phyloP scores from a whole-genome alignment of 2,888 invertebrate genomes.

The Branchipolynoe longqiensis region DNA sequence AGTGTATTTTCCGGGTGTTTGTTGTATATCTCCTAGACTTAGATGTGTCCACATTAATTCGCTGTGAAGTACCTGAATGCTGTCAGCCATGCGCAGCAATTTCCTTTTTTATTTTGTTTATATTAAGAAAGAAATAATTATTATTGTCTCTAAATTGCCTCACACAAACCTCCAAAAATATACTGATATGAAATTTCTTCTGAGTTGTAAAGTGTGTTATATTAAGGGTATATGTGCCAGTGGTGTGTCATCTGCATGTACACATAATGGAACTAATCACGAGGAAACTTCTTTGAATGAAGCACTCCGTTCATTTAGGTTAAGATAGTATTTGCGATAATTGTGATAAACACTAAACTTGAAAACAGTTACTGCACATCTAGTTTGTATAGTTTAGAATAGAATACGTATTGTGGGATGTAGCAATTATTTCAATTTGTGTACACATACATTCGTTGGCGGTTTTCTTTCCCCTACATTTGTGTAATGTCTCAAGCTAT shows the following conservation, averaged over 20 bases:
- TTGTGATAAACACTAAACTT: slow-evolving; percentile 45
- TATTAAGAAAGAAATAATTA: neutral
- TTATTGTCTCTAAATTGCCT: neutral
- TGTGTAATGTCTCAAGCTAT: slow-evolving; percentile 38
- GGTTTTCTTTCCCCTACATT: neutral
- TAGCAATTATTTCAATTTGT: slow-evolving; percentile 22
- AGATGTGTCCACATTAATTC: neutral
- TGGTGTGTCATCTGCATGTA: no score
- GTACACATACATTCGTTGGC: neutral
- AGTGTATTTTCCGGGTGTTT: neutral
- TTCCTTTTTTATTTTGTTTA: neutral
- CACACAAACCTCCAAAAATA: neutral
- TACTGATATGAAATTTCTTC: no score
- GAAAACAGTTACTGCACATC: slow-evolving; percentile 43
- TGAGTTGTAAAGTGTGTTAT: slow-evolving; percentile 38
- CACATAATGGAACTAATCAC: no score
- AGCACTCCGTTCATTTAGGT: neutral
- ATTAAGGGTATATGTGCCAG: no score
- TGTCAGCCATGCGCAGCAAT: neutral
- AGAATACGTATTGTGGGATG: slow-evolving; percentile 31
- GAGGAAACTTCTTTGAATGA: no score
- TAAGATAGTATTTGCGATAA: slow-evolving; percentile 7
- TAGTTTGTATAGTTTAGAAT: slow-evolving; percentile 28
- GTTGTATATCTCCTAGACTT: neutral
- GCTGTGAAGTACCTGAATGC: neutral